These are phyloP conservation scores for Ectemnius cavifrons DNA, from an alignment of 2,888 invertebrate species.

Conservation along the genomic window DNA sequence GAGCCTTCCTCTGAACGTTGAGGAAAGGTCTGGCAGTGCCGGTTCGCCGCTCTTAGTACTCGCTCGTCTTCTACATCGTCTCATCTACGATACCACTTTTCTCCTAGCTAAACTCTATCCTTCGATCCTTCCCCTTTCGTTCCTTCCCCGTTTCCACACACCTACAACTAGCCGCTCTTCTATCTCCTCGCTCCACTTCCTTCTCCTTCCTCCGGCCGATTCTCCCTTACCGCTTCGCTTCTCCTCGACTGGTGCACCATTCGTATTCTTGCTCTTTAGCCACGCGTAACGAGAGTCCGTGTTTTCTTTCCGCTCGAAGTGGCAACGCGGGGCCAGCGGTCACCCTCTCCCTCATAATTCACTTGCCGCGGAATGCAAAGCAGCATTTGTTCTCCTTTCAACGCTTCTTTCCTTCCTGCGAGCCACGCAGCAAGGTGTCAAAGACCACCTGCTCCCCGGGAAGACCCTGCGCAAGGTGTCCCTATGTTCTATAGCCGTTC, in stretches of 20 bases:
- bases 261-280: conserved; percentile 53
- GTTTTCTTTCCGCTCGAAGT: conserved; percentile 66
- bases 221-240: too few relatives aligned
- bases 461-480: neutral
- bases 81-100: neutral
- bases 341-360: conserved; percentile 53
- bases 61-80: conserved; percentile 22
- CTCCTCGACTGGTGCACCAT: too few relatives aligned
- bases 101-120: neutral
- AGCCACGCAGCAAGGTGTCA: conserved; percentile 12
- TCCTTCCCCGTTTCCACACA: neutral
- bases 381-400: conserved; percentile 36
- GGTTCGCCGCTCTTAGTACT: conserved; percentile 14
- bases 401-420: conserved; percentile 15
- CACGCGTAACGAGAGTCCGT: conserved; percentile 69
- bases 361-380: conserved; percentile 56
- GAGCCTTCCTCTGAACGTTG: neutral
- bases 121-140: conserved; percentile 28
- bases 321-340: conserved; percentile 11
- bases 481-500: neutral
- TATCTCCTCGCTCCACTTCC: neutral
- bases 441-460: conserved; percentile 35
- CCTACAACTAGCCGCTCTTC: neutral
- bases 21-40: neutral
- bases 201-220: conserved; percentile 10